Percentiles rank a stretch among this genome's conserved stretches.
Evolutionary conservation across 2,113 vertebrate genomes (phyloP).

Genomic region (Eudyptes chrysolophus): DNA sequence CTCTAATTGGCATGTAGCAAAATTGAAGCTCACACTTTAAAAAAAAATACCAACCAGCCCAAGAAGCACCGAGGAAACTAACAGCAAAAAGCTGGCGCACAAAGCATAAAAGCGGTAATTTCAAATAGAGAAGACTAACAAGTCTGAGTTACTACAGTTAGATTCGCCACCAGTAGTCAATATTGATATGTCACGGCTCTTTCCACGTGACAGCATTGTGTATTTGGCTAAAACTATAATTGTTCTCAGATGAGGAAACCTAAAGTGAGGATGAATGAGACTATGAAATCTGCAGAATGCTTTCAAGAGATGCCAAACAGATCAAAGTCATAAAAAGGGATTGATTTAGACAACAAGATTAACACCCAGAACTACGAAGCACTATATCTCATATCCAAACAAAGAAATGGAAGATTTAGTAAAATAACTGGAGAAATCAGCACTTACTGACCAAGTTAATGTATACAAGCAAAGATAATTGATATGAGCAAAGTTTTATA

Average conservation of each 20-base stretch:
- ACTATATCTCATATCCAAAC: neutral
- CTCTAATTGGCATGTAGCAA: neutral
- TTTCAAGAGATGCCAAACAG: slow-evolving; percentile 6
- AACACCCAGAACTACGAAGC: neutral
- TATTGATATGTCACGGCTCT: neutral
- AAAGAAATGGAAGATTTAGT: neutral
- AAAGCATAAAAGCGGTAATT: neutral
- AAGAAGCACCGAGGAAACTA: neutral
- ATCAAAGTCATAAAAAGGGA: neutral
- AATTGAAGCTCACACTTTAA: neutral
- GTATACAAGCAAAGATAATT: neutral
- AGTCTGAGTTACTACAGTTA: neutral
- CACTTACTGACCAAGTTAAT: neutral
- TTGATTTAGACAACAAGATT: slow-evolving; percentile 28
- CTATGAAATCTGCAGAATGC: neutral
- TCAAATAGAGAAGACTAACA: neutral
- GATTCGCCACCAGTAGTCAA: neutral
- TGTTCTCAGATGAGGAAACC: slow-evolving; percentile 35
- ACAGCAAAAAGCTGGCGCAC: neutral
- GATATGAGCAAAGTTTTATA: neutral
- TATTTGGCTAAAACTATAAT: slow-evolving; percentile 15
- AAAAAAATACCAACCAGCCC: neutral
- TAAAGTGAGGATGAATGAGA: neutral
- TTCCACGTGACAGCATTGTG: neutral
- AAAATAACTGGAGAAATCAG: neutral